These are phyloP conservation scores for Mesitornis unicolor DNA, from an alignment of 2,113 vertebrate genomes.

Conservation along the genomic window DNA sequence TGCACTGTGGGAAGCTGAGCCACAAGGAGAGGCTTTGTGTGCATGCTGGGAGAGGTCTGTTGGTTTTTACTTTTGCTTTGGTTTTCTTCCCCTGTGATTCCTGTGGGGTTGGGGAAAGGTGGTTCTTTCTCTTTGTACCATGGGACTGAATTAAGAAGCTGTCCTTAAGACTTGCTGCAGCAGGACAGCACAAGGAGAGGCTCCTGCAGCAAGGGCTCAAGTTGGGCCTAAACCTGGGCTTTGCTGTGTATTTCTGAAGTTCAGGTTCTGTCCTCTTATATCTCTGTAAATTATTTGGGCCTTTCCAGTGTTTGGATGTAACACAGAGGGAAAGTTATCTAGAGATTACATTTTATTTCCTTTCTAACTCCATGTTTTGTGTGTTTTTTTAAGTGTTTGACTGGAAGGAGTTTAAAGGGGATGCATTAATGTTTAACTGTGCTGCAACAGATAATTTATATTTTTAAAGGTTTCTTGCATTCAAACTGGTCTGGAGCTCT, in stretches of 20 bases:
- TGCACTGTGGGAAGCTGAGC: neutral
- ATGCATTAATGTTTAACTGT: conserved; percentile 54
- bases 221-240: neutral
- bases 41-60: accelerated
- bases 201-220: neutral
- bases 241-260: neutral
- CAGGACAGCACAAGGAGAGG: neutral
- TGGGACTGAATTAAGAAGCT: neutral
- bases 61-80: neutral
- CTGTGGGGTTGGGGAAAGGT: neutral
- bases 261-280: neutral
- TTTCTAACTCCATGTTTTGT: conserved; percentile 31
- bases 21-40: accelerated
- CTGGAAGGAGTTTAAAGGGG: conserved; percentile 69
- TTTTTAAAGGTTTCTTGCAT: conserved; percentile 59
- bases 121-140: accelerated
- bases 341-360: conserved; percentile 40
- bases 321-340: neutral
- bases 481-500: conserved; percentile 32
- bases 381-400: conserved; percentile 48
- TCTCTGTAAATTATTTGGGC: neutral
- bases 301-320: neutral
- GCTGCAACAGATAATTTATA: conserved; percentile 49
- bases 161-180: neutral
- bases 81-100: neutral